phyloP scores from a whole-genome alignment of 2,113 vertebrate species.

The Pelecanoides urinatrix region DNA sequence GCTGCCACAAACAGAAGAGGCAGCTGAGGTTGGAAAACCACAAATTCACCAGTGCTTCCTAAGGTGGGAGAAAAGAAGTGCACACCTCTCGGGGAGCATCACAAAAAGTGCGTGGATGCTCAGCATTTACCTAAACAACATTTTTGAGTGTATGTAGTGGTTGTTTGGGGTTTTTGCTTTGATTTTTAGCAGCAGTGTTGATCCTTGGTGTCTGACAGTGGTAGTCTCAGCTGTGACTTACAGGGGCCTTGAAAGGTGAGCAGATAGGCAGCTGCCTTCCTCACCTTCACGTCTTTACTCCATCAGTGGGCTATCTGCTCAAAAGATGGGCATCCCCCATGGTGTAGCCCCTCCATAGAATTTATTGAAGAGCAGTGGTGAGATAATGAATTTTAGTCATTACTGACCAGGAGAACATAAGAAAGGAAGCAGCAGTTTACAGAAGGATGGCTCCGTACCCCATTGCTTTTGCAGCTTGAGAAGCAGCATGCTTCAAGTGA shows the following conservation, averaged over 20 bases:
- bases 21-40: background rate
- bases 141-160: background rate
- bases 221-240: background rate
- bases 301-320: background rate
- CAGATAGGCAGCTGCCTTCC: background rate
- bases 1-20: background rate
- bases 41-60: background rate
- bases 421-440: background rate
- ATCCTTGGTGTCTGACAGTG: background rate
- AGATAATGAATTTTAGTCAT: background rate
- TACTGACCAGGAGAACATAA: background rate
- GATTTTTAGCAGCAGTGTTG: background rate
- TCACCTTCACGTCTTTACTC: background rate
- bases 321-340: background rate
- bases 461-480: background rate
- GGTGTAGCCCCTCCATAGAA: fast-evolving
- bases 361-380: background rate
- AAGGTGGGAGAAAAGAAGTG: background rate
- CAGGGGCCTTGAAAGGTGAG: background rate
- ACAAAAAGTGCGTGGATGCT: fast-evolving
- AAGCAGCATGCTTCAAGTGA: background rate
- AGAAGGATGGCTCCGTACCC: background rate
- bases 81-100: background rate
- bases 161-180: background rate
- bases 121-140: fast-evolving